phyloP scores from a whole-genome alignment of 2,888 invertebrate genomes.

The Amphipoea lucens region DNA sequence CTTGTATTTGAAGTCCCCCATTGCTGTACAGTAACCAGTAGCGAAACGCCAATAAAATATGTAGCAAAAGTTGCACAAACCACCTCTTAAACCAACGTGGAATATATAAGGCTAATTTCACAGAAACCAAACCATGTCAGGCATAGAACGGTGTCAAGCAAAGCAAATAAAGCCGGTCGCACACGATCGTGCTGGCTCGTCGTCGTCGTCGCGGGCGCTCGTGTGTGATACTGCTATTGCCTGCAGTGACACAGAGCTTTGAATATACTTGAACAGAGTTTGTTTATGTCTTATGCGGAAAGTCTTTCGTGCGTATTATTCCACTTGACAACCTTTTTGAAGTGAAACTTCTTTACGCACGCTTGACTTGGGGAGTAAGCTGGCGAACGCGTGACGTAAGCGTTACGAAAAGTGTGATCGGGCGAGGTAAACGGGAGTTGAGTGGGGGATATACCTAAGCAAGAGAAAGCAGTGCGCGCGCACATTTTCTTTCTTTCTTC shows the following conservation, averaged over 20 bases:
- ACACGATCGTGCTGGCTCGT: conserved; percentile 30
- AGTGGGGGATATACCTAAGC: too few relatives aligned
- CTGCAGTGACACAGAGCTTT: conserved; percentile 66
- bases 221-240: conserved; percentile 73
- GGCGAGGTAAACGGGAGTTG: too few relatives aligned
- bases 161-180: conserved; percentile 39
- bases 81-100: neutral
- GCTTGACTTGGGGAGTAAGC: too few relatives aligned
- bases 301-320: neutral
- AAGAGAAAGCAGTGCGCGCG: too few relatives aligned
- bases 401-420: too few relatives aligned
- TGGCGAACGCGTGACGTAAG: too few relatives aligned
- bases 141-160: conserved; percentile 25
- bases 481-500: too few relatives aligned
- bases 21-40: neutral
- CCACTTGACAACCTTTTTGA: neutral
- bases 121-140: conserved; percentile 25
- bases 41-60: too few relatives aligned
- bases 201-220: conserved; percentile 36
- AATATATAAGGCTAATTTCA: neutral
- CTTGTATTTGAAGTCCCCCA: neutral
- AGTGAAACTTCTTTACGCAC: too few relatives aligned
- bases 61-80: neutral
- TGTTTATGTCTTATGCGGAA: neutral
- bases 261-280: conserved; percentile 32